These are phyloP conservation scores for Chrosomus eos DNA, from an alignment of 2,797 vertebrate species.

Conservation along the genomic window DNA sequence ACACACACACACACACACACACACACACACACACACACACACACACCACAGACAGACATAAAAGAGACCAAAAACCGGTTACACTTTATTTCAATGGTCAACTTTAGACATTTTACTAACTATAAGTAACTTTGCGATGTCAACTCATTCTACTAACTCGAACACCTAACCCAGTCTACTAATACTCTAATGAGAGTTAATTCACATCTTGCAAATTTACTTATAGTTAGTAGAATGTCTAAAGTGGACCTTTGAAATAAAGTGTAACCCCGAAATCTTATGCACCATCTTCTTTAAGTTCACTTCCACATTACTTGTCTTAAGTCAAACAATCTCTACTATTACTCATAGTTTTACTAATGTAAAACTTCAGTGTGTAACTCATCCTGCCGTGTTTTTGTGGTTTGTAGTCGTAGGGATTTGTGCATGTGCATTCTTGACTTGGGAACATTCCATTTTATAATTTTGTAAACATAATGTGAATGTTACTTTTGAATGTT, in stretches of 20 bases:
- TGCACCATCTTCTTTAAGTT: neutral
- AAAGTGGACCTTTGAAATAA: neutral
- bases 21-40: slow-evolving; percentile 8
- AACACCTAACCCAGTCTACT: neutral
- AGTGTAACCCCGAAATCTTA: neutral
- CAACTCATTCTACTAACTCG: neutral
- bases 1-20: slow-evolving; percentile 15
- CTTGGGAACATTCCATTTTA: neutral
- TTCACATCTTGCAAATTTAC: neutral
- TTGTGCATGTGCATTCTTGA: neutral
- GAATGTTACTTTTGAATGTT: neutral
- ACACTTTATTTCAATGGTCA: neutral
- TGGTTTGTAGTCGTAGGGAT: neutral
- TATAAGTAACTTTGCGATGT: neutral
- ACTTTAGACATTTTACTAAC: neutral
- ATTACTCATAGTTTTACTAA: neutral
- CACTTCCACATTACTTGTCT: neutral
- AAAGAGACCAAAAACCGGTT: neutral
- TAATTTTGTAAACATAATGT: neutral
- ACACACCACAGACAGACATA: neutral
- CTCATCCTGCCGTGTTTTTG: neutral
- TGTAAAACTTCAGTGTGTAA: neutral
- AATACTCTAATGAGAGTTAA: neutral
- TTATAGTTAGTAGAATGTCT: neutral
- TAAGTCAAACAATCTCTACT: neutral